These are phyloP conservation scores for Ceratotherium simum DNA, from an alignment of 2,113 vertebrate genomes.

Conservation along the genomic window DNA sequence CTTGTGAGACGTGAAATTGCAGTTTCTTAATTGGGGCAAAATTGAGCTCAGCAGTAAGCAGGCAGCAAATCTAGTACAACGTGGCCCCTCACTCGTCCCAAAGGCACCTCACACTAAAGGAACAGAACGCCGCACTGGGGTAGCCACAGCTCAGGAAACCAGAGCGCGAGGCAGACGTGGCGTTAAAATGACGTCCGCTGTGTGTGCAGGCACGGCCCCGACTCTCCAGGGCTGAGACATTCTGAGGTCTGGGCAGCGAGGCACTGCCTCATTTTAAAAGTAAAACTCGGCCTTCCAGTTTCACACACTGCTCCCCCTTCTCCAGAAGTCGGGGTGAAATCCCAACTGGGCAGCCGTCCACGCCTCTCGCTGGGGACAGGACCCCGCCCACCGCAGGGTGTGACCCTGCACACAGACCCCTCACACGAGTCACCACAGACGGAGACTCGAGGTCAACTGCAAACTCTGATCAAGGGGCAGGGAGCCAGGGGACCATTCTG, in stretches of 20 bases:
- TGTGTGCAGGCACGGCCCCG: too few relatives aligned
- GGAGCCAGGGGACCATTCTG: constrained; percentile 50
- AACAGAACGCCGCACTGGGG: neutral
- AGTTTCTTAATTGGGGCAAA: neutral
- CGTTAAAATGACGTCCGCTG: fast-evolving
- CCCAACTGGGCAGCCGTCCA: neutral
- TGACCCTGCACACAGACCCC: constrained; percentile 33
- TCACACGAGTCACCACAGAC: neutral
- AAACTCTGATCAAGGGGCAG: constrained; percentile 61
- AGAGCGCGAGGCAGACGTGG: neutral
- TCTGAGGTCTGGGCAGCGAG: too few relatives aligned
- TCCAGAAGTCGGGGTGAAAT: constrained; percentile 44
- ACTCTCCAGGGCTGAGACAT: neutral
- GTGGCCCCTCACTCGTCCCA: too few relatives aligned
- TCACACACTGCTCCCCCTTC: neutral
- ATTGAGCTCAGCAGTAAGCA: neutral
- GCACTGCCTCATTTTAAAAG: too few relatives aligned
- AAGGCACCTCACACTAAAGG: neutral
- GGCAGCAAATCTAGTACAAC: too few relatives aligned
- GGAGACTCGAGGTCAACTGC: constrained; percentile 64
- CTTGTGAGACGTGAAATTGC: neutral
- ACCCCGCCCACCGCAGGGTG: constrained; percentile 34
- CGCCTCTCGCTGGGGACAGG: constrained; percentile 35
- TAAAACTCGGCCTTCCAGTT: neutral
- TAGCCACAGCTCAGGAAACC: neutral